Conservation (phyloP, 2,797 vertebrate species). For the Steatocranus sp. region DNA sequence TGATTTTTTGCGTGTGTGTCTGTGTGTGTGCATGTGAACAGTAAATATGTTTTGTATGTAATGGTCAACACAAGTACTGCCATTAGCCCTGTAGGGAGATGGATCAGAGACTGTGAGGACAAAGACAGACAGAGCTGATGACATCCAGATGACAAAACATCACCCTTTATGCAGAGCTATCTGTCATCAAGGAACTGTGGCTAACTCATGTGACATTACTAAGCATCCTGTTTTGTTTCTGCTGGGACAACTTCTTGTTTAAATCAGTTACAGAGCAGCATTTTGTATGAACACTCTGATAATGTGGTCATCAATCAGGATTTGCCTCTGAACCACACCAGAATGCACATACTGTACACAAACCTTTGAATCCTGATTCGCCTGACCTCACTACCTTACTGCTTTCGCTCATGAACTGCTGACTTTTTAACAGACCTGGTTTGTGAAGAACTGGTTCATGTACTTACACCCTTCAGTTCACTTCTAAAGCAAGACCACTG, state of each 20-base stretch:
- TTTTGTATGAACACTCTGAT: constrained; percentile 15
- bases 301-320: constrained; percentile 4
- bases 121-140: constrained; percentile 38
- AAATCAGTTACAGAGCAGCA: background rate
- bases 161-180: background rate
- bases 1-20: constrained; percentile 6
- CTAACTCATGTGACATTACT: constrained; percentile 34
- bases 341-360: background rate
- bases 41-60: constrained; percentile 20
- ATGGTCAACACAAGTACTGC: constrained; percentile 26
- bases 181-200: constrained; percentile 28
- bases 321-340: constrained; percentile 8
- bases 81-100: constrained; percentile 19
- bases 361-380: background rate
- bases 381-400: constrained; percentile 29
- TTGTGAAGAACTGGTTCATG: constrained; percentile 10
- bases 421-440: constrained; percentile 14
- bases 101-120: constrained; percentile 24
- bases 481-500: background rate
- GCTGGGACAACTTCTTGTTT: background rate
- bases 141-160: constrained; percentile 60
- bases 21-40: background rate
- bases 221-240: constrained; percentile 12
- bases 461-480: background rate
- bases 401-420: constrained; percentile 40